Conservation (phyloP, 2,888 invertebrate species). For the Drosophila mercatorum region DNA sequence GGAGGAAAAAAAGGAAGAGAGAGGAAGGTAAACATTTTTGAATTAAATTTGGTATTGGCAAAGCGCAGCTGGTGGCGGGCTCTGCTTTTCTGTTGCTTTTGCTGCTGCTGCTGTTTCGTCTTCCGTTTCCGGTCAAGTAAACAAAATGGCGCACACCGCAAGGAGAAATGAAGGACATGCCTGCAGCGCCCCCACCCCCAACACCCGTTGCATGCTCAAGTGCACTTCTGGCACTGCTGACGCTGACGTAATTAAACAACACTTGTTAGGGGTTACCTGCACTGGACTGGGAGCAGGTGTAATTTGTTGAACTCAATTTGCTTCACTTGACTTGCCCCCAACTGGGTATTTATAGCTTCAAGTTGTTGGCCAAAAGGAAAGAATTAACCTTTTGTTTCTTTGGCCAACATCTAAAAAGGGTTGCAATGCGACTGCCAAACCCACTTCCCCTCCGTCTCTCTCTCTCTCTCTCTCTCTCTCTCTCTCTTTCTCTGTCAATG, state of each 20-base stretch:
- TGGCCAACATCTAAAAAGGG: conserved; percentile 23
- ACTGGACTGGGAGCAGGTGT: conserved; percentile 59
- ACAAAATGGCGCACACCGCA: conserved; percentile 53
- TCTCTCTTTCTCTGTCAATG: conserved; percentile 17
- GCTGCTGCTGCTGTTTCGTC: conserved; percentile 37
- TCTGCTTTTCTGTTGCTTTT: conserved; percentile 6
- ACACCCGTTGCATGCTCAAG: conserved; percentile 64
- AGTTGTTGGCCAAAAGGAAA: conserved; percentile 41
- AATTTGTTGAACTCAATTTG: conserved; percentile 78
- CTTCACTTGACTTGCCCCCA: conserved; percentile 51
- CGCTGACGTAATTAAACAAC: conserved; percentile 77
- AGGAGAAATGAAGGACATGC: conserved; percentile 63
- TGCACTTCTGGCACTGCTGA: conserved; percentile 64
- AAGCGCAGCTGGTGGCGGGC: conserved; percentile 24
- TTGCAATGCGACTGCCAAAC: conserved; percentile 15
- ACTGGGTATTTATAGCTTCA: conserved; percentile 52
- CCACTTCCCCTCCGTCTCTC: background rate
- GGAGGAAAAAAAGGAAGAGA: background rate
- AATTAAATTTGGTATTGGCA: conserved; percentile 49
- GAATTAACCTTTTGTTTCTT: conserved; percentile 39
- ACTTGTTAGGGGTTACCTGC: conserved; percentile 58
- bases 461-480: too few species aligned
- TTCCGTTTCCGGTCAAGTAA: conserved; percentile 67
- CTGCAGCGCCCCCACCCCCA: background rate
- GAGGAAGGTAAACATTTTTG: conserved; percentile 56